Conservation (phyloP, 1,140 invertebrate genomes). For the Atopsyche davidsoni region DNA sequence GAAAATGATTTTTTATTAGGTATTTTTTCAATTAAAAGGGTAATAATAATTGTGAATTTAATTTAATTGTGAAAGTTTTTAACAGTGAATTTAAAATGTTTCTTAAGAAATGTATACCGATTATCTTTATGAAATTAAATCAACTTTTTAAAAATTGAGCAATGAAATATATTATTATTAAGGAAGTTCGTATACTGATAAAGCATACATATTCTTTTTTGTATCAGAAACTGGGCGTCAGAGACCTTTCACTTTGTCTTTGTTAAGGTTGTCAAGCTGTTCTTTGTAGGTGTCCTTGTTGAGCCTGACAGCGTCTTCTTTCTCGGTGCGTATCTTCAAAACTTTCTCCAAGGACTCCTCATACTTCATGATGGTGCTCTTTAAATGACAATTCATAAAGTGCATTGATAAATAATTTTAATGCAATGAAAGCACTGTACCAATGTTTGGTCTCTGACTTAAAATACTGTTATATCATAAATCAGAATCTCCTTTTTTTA, state of each 20-base stretch:
- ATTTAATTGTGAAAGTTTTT: neutral
- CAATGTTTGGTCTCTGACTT: too few species aligned
- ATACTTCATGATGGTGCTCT: slow-evolving; percentile 20
- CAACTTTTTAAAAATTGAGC: slow-evolving; percentile 2
- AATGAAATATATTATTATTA: slow-evolving; percentile 1
- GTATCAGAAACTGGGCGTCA: too few species aligned
- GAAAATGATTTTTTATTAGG: neutral
- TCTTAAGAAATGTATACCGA: too few species aligned
- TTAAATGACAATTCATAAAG: too few species aligned
- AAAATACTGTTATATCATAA: too few species aligned
- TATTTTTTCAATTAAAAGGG: neutral
- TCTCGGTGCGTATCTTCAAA: slow-evolving; percentile 12
- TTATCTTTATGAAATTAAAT: too few species aligned
- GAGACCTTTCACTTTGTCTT: slow-evolving; percentile 24
- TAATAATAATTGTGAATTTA: neutral
- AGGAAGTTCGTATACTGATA: too few species aligned
- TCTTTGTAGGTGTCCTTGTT: slow-evolving; percentile 17
- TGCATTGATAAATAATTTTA: too few species aligned
- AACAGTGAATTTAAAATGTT: too few species aligned
- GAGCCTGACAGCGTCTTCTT: slow-evolving; percentile 9
- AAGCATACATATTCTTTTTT: too few species aligned
- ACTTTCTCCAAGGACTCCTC: slow-evolving; percentile 19
- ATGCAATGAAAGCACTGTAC: too few species aligned
- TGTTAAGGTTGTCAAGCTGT: slow-evolving; percentile 12
- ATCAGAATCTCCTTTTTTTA: too few species aligned